phyloP scores from a whole-genome alignment of 2,888 invertebrate genomes.

The Archips xylosteana region DNA sequence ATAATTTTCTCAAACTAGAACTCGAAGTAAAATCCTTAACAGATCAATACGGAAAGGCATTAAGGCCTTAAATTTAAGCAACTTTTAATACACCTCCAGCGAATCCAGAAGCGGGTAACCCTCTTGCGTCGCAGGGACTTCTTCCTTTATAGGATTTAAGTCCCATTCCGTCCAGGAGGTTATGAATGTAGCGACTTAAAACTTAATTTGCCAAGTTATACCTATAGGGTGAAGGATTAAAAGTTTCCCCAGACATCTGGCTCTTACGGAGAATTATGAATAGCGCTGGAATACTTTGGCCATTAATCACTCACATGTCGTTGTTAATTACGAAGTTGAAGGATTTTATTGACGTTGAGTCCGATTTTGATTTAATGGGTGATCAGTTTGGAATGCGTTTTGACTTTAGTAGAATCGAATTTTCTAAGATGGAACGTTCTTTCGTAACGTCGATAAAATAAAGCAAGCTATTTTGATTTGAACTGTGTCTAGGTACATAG shows the following conservation, averaged over 20 bases:
- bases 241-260: constrained; percentile 65
- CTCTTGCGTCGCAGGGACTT: constrained; percentile 53
- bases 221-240: constrained; percentile 74
- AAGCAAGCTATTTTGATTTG: too few relatives aligned
- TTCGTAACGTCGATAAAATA: too few relatives aligned
- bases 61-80: constrained; percentile 14
- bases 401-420: neutral
- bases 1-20: neutral
- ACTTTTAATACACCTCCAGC: constrained; percentile 25
- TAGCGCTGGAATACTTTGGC: constrained; percentile 17
- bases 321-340: constrained; percentile 23
- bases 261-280: constrained; percentile 30
- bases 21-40: neutral
- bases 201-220: constrained; percentile 73
- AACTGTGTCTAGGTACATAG: too few relatives aligned
- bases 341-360: constrained; percentile 17
- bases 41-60: neutral
- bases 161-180: constrained; percentile 57
- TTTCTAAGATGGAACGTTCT: too few relatives aligned
- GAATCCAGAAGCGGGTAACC: constrained; percentile 34
- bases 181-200: constrained; percentile 68
- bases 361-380: constrained; percentile 12
- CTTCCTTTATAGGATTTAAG: constrained; percentile 58
- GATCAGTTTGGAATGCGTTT: neutral
- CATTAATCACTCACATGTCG: constrained; percentile 30